Evolutionary conservation across 2,113 vertebrate genomes (phyloP).

Genomic region (Raphicerus campestris): DNA sequence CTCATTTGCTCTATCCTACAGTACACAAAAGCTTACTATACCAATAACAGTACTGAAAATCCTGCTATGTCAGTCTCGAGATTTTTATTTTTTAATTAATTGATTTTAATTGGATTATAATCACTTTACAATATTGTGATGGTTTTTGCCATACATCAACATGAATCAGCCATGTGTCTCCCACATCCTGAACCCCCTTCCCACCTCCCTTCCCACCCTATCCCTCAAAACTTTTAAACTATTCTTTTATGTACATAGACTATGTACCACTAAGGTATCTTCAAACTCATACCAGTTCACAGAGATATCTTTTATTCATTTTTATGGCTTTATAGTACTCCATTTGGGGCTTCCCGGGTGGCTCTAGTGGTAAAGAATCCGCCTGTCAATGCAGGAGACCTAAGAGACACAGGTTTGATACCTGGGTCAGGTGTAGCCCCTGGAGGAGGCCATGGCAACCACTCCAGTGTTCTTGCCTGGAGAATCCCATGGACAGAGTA

Average conservation of each 20-base stretch:
- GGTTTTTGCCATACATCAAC: neutral
- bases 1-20: neutral
- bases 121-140: neutral
- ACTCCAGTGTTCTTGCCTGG: neutral
- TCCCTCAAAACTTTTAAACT: neutral
- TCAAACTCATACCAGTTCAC: neutral
- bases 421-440: accelerated
- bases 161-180: accelerated
- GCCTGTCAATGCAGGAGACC: neutral
- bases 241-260: neutral
- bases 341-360: neutral
- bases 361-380: accelerated
- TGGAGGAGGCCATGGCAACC: neutral
- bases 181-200: neutral
- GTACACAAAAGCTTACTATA: neutral
- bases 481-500: neutral
- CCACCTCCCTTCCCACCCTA: neutral
- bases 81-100: neutral
- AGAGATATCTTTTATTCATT: neutral
- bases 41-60: neutral
- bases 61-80: neutral
- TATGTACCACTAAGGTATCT: neutral
- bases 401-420: neutral
- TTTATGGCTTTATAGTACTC: neutral
- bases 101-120: neutral